phyloP scores from a whole-genome alignment of 1,140 invertebrate species.

The Pissodes strobi region DNA sequence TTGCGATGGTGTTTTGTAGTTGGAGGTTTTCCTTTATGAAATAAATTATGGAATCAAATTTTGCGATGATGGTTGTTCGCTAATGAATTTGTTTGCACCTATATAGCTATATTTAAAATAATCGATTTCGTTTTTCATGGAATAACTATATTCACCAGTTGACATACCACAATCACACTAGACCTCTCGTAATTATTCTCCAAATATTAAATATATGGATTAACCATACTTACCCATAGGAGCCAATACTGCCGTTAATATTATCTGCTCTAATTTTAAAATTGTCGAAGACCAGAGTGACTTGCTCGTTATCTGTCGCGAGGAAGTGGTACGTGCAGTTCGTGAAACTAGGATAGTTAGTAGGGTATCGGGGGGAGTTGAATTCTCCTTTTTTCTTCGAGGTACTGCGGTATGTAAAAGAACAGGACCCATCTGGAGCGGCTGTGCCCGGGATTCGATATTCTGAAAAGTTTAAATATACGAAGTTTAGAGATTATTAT shows the following conservation, averaged over 20 bases:
- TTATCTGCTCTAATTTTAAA: constrained; percentile 82
- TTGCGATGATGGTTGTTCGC: too few relatives aligned
- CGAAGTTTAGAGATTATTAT: too few relatives aligned
- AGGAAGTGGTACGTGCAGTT: constrained; percentile 91
- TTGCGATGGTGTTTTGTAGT: too few relatives aligned
- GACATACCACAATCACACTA: background rate
- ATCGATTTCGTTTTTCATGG: too few relatives aligned
- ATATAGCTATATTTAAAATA: too few relatives aligned
- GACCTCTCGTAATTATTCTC: too few relatives aligned
- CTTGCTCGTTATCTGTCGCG: constrained; percentile 85
- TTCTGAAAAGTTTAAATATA: constrained; percentile 63
- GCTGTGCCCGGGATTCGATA: constrained; percentile 94
- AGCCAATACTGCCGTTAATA: constrained; percentile 63
- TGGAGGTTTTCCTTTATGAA: too few relatives aligned
- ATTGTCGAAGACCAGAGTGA: constrained; percentile 89
- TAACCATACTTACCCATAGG: constrained; percentile 67
- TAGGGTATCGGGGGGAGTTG: constrained; percentile 94
- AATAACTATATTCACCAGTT: background rate
- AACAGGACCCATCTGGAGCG: constrained; percentile 85
- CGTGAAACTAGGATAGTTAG: constrained; percentile 91
- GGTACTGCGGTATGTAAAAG: constrained; percentile 87
- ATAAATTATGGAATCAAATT: too few relatives aligned
- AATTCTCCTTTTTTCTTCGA: constrained; percentile 86
- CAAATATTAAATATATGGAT: too few relatives aligned
- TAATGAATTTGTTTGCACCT: too few relatives aligned